phyloP scores from a whole-genome alignment of 2,888 invertebrate species.

The Lucinisca nassula region DNA sequence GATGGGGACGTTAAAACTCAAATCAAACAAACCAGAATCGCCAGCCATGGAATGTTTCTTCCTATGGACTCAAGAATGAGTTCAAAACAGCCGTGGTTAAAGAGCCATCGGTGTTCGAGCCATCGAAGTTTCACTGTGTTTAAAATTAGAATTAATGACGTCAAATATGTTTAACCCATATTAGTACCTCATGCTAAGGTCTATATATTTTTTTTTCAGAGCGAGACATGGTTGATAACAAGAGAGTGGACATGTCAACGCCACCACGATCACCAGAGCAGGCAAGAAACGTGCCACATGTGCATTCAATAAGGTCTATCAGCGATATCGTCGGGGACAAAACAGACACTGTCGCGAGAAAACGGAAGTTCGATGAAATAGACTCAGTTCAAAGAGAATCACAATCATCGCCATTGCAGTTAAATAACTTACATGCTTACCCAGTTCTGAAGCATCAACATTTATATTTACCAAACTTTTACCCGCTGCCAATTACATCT shows the following conservation, averaged over 20 bases:
- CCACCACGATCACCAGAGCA: background rate
- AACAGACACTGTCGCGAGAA: constrained; percentile 6
- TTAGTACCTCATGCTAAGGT: background rate
- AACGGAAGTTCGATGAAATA: background rate
- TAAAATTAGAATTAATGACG: no score
- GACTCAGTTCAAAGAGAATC: constrained; percentile 23
- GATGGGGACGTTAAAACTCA: no score
- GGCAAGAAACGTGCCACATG: background rate
- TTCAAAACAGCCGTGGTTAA: no score
- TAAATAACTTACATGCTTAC: constrained; percentile 43
- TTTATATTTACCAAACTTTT: constrained; percentile 58
- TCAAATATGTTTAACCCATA: background rate
- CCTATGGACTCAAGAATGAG: no score
- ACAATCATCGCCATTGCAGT: constrained; percentile 57
- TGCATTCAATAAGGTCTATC: constrained; percentile 60
- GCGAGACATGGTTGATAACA: background rate
- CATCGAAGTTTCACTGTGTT: no score
- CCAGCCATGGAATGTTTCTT: no score
- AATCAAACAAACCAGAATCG: no score
- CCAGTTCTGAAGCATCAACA: constrained; percentile 62
- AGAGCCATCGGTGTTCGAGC: no score
- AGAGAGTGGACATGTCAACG: background rate
- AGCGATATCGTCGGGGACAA: constrained; percentile 53
- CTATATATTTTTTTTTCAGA: background rate
- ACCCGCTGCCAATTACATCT: constrained; percentile 43